A percentile compares a stretch with the other conserved stretches of the same genome.
These are phyloP conservation scores for Spodoptera frugiperda DNA, from an alignment of 1,140 invertebrate genomes.

Conservation along the genomic window DNA sequence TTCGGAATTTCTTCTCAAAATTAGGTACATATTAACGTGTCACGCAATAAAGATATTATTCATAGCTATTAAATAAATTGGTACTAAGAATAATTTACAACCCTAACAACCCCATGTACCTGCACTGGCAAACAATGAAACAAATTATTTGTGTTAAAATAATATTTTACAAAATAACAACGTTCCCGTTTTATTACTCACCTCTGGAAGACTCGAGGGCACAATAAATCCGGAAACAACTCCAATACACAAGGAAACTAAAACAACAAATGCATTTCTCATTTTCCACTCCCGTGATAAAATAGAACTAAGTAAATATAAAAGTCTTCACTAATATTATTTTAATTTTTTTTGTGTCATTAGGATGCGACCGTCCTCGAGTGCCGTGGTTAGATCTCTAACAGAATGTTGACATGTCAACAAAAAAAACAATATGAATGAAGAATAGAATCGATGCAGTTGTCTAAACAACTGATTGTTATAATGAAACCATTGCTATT, in stretches of 20 bases:
- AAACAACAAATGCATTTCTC: conserved; percentile 68
- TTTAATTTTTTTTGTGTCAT: not conserved
- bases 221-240: conserved; percentile 66
- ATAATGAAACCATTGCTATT: conserved; percentile 12
- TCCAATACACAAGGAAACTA: conserved; percentile 68
- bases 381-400: not conserved
- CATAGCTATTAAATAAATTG: not conserved
- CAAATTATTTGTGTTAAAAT: conserved; percentile 15
- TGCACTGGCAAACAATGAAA: not conserved
- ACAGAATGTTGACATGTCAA: conserved; percentile 11
- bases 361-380: not conserved
- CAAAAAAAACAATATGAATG: conserved; percentile 15
- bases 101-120: not conserved
- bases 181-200: conserved; percentile 59
- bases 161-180: conserved; percentile 36
- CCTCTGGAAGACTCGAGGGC: conserved; percentile 62
- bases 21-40: too few species aligned
- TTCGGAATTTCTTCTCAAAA: too few species aligned
- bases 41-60: not conserved
- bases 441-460: conserved; percentile 9
- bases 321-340: conserved; percentile 1
- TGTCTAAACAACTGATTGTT: conserved; percentile 16
- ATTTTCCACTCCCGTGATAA: conserved; percentile 60
- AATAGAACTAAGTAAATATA: conserved; percentile 59
- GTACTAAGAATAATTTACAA: not conserved